phyloP scores from a whole-genome alignment of 2,888 invertebrate genomes.

The Adineta ricciae region DNA sequence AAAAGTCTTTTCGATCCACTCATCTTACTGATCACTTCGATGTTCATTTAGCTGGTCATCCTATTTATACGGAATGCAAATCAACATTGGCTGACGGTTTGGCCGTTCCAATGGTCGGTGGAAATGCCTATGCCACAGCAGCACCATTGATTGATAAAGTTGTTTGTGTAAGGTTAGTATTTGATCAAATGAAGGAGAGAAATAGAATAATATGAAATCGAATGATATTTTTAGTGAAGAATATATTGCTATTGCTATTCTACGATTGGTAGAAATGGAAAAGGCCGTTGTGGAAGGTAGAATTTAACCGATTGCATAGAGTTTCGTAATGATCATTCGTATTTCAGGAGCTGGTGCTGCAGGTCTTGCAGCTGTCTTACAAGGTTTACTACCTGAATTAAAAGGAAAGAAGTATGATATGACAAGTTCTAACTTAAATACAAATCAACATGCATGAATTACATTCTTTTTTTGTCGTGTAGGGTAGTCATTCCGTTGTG shows the following conservation, averaged over 20 bases:
- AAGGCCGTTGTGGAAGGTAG: slow-evolving; percentile 73
- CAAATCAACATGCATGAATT: too few relatives aligned
- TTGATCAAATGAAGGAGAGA: neutral
- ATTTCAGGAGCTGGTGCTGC: slow-evolving; percentile 65
- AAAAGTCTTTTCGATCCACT: too few relatives aligned
- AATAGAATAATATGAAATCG: slow-evolving; percentile 10
- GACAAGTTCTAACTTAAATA: too few relatives aligned
- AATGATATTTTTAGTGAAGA: slow-evolving; percentile 52
- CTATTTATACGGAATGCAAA: slow-evolving; percentile 59
- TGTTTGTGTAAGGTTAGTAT: slow-evolving; percentile 48
- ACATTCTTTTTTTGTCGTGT: slow-evolving; percentile 56
- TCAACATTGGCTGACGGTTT: slow-evolving; percentile 77
- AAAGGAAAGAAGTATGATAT: slow-evolving; percentile 63
- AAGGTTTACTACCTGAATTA: slow-evolving; percentile 68
- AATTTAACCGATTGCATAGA: neutral
- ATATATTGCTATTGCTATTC: slow-evolving; percentile 70
- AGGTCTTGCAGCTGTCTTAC: slow-evolving; percentile 71
- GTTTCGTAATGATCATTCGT: too few relatives aligned
- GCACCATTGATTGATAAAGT: slow-evolving; percentile 64
- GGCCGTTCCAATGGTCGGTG: slow-evolving; percentile 75
- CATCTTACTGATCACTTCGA: too few relatives aligned
- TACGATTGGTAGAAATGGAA: slow-evolving; percentile 68
- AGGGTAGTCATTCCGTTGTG: slow-evolving; percentile 68
- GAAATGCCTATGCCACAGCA: slow-evolving; percentile 70
- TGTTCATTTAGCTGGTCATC: slow-evolving; percentile 56